Evolutionary conservation across 2,113 vertebrate species (phyloP).

Genomic region (Chaetodon trifascialis): DNA sequence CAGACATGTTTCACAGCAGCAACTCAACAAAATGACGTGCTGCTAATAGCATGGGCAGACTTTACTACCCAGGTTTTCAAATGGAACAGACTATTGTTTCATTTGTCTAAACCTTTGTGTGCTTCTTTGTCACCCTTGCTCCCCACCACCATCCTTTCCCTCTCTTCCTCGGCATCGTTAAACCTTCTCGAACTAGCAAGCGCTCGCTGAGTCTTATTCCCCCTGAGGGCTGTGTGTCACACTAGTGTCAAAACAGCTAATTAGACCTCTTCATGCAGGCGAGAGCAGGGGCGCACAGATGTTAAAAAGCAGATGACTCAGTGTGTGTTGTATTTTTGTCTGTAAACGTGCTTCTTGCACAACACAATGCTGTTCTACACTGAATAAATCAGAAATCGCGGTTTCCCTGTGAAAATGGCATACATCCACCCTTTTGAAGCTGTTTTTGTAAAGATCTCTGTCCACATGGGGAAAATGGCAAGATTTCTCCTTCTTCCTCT

Average conservation of each 20-base stretch:
- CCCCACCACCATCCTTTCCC: constrained; percentile 28
- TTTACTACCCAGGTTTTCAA: constrained; percentile 62
- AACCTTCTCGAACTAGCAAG: constrained; percentile 77
- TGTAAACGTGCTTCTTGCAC: constrained; percentile 36
- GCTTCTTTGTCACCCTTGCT: constrained; percentile 50
- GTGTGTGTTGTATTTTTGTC: constrained; percentile 64
- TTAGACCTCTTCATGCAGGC: constrained; percentile 80
- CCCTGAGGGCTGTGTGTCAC: constrained; percentile 80
- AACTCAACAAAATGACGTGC: constrained; percentile 42
- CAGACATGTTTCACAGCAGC: constrained; percentile 28
- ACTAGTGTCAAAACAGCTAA: constrained; percentile 83
- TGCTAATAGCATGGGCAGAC: constrained; percentile 44
- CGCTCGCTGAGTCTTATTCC: constrained; percentile 69
- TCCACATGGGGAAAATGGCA: neutral
- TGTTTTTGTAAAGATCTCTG: neutral
- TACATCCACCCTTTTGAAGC: neutral
- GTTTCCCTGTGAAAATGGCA: constrained; percentile 4
- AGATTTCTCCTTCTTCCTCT: neutral
- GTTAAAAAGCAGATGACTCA: constrained; percentile 72
- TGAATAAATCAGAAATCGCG: neutral
- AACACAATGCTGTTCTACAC: constrained; percentile 53
- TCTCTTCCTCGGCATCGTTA: constrained; percentile 52
- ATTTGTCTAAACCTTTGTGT: constrained; percentile 54
- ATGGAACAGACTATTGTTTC: constrained; percentile 58
- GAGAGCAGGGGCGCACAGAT: constrained; percentile 62